Percentiles rank a stretch among this genome's conserved stretches.
Evolutionary conservation across 2,888 invertebrate genomes (phyloP).

Genomic region (Diloba caeruleocephala): DNA sequence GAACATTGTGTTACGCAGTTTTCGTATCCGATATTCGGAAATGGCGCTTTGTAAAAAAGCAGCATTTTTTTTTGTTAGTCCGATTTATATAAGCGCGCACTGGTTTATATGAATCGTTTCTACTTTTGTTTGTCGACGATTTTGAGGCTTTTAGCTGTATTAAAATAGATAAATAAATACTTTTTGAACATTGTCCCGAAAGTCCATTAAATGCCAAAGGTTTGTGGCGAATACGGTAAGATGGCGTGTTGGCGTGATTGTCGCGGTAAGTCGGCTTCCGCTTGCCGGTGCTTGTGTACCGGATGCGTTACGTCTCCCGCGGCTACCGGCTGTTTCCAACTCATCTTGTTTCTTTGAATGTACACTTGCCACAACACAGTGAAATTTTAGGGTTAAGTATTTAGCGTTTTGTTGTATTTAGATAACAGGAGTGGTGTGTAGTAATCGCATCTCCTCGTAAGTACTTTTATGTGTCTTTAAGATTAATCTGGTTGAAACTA

Average conservation of each 20-base stretch:
- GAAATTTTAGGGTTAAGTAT: conserved; percentile 58
- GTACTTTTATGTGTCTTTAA: conserved; percentile 16
- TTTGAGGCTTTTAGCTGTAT: conserved; percentile 42
- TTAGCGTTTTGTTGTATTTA: conserved; percentile 51
- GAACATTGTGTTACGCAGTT: conserved; percentile 82
- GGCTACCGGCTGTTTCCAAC: conserved; percentile 64
- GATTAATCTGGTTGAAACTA: conserved; percentile 21
- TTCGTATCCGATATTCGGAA: conserved; percentile 83
- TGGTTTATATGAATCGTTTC: conserved; percentile 25
- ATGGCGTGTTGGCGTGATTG: conserved; percentile 70
- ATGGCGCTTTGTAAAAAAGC: conserved; percentile 75
- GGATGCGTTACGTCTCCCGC: conserved; percentile 70
- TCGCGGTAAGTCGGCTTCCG: conserved; percentile 72
- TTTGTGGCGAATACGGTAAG: conserved; percentile 60
- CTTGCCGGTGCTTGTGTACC: conserved; percentile 68
- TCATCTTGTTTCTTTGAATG: conserved; percentile 71
- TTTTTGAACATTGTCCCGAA: conserved; percentile 53
- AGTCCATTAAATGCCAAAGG: conserved; percentile 64
- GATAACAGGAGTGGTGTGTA: conserved; percentile 19
- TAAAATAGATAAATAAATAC: conserved; percentile 48
- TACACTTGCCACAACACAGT: conserved; percentile 58
- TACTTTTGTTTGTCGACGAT: conserved; percentile 23
- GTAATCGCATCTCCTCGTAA: conserved; percentile 2
- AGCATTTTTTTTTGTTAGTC: conserved; percentile 53
- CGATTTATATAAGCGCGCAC: conserved; percentile 47